Base-by-base conservation (phyloP, 64 coral and sea anemone genomes). In the Cladopsammia gracilis region DNA sequence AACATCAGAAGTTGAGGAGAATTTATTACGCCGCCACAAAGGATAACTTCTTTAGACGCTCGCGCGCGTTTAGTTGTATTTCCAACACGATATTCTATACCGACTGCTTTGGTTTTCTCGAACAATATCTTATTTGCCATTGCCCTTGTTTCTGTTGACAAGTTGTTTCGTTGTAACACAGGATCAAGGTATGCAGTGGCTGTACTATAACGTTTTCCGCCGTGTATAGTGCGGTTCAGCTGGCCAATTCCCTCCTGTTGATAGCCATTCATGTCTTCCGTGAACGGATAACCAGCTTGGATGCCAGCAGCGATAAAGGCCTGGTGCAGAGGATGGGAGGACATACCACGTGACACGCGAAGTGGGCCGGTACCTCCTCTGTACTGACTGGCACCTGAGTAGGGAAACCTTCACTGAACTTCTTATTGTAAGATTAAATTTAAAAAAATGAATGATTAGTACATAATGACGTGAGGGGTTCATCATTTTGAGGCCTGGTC, bases 1-100 rank as follows among this genome's bases (percentile, higher is more conserved):
- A 92, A 34, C 79, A 92, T 83, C 3, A 90, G 88, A 25, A 90
- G 43, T n/a, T 90, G 88, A 5, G 88, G 88, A 13, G 86, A 89
- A 61, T 89, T 89, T 3, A 82, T 20, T 0, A 64, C 78, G 8
- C 78, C 78, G 6, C 78, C 78, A 82, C 52, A 82, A 59, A 82
- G n/a, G 24, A 82, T 82, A 3, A 82, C 59, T 64, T 82, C 78
- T 46, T 53, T 58, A 42, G 78, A 60, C 11, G 78, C 78, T 24
- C 78, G 78, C 15, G 8, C 78, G 12, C 78, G 10, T 45, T 62
- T 58, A 1, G 43, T 20, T 18, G 59, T 53, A 53, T 82, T 60
- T 12, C 78, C 52, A 59, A 15, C 24, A 8, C 59, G 78, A 60
- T 82, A 82, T 60, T 82, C 78, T 20, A 82, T 53, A 10, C 78